Conservation (phyloP, 2,888 invertebrate genomes). For the Ectemnius lituratus region DNA sequence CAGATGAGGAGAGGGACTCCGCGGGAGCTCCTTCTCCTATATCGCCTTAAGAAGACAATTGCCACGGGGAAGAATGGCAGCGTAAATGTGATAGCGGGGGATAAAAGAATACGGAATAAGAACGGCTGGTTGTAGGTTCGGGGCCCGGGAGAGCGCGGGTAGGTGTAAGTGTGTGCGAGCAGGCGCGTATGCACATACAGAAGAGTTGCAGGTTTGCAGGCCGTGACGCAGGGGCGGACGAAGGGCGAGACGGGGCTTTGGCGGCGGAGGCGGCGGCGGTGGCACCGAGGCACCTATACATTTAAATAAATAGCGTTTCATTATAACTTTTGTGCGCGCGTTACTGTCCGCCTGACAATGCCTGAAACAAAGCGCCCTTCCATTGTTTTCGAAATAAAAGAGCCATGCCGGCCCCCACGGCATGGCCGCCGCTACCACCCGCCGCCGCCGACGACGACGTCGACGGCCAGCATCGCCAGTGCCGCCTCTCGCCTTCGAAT, state of each 20-base stretch:
- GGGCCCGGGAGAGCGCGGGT: background rate
- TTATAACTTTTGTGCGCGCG: conserved; percentile 76
- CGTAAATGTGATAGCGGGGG: conserved; percentile 68
- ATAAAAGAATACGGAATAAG: conserved; percentile 73
- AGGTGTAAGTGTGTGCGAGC: conserved; percentile 22
- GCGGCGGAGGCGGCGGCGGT: conserved; percentile 41
- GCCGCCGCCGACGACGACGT: conserved; percentile 53
- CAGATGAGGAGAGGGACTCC: conserved; percentile 8
- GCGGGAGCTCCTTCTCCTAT: conserved; percentile 30
- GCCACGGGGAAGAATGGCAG: conserved; percentile 66
- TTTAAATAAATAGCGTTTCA: conserved; percentile 77
- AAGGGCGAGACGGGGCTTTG: conserved; percentile 34
- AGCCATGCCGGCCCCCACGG: conserved; percentile 68
- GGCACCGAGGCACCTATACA: conserved; percentile 69
- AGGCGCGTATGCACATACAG: conserved; percentile 26
- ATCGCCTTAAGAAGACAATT: conserved; percentile 67
- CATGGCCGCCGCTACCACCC: conserved; percentile 63
- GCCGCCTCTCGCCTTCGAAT: conserved; percentile 37
- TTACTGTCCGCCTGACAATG: conserved; percentile 75
- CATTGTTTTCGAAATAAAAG: conserved; percentile 77
- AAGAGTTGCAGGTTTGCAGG: conserved; percentile 34
- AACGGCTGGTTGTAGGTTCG: conserved; percentile 47
- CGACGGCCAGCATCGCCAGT: conserved; percentile 34
- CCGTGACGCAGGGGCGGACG: conserved; percentile 20
- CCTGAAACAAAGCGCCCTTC: conserved; percentile 75